Evolutionary conservation across 2,888 invertebrate genomes (phyloP).

Genomic region (Sericinus montela): DNA sequence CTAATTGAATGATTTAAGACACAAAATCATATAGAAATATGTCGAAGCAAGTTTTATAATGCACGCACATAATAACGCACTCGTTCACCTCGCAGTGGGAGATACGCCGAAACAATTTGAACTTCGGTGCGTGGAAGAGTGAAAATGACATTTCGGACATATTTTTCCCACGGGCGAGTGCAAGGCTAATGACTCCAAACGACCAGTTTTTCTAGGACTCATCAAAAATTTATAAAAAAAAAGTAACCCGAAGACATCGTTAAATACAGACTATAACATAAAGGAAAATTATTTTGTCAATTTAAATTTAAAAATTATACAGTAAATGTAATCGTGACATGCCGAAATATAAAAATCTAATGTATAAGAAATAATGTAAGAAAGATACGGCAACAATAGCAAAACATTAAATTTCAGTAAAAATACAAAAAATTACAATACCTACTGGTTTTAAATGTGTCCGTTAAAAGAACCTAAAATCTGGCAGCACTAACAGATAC

Average conservation of each 20-base stretch:
- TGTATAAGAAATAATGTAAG: too few species aligned
- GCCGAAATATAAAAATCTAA: too few species aligned
- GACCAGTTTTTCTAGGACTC: not conserved
- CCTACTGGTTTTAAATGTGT: not conserved
- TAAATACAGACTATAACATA: too few species aligned
- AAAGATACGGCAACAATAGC: too few species aligned
- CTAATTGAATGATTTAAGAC: not conserved
- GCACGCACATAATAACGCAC: not conserved
- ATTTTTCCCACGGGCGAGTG: conserved; percentile 63
- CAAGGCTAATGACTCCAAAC: conserved; percentile 15
- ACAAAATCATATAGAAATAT: not conserved
- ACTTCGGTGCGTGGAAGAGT: conserved; percentile 35
- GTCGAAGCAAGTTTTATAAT: conserved; percentile 1
- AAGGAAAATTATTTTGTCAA: too few species aligned
- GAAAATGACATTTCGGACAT: conserved; percentile 71
- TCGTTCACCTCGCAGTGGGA: conserved; percentile 15
- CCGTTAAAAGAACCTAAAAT: not conserved
- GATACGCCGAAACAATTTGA: conserved; percentile 18
- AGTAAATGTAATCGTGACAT: too few species aligned
- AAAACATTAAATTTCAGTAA: too few species aligned
- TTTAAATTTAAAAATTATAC: too few species aligned
- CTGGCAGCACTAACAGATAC: conserved; percentile 33
- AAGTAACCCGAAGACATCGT: too few species aligned
- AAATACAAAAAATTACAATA: not conserved
- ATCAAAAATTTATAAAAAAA: too few species aligned